Evolutionary conservation across 2,797 vertebrate genomes (phyloP), one percentile per base, ranked within the genome.

Genomic region (Chelidonichthys spinosus): DNA sequence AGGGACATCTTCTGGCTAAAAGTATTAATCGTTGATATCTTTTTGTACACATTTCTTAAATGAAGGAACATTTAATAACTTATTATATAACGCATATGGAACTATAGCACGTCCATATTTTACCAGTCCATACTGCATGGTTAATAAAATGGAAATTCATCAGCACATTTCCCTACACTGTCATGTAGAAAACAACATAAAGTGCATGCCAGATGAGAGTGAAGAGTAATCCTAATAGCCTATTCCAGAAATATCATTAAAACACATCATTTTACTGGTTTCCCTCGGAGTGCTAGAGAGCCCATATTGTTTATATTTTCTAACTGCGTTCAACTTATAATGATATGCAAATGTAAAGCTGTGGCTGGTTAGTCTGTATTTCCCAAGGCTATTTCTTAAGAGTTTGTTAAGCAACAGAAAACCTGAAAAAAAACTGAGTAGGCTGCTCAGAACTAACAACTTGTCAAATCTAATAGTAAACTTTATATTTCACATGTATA

Each of bases 221-320:
- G 50, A 32, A 60, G 25, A 55, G 37, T 70, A 60, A 61, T 58
- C 39, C 50, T 81, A 79, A 78, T 68, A 49, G 79, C 44, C 54
- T 52, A 11, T 65, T 79, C 44, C 42, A 75, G 54, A 70, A 81
- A 71, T 70, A 68, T 72, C 68, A 71, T 85, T 85, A 79, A 75
- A 85, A 70, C 53, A 70, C 78, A 83, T 81, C 76, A 79, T 25
- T 60, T 70, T 71, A 69, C 44, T 61, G 50, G 69, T 69, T 13
- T 73, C 25, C 47, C 49, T 78, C 46, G 18, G 15, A 80, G 52
- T 47, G 18, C 54, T 56, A 53, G 33, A 55, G 50, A 78, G 63
- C 58, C 59, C 42, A 64, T 42, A 54, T 66, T 68, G 74, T 84
- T 84, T 74, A 54, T 69, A 46, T 63, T 74, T 32, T 70, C 1